Evolutionary conservation across 1,140 invertebrate species (phyloP).

Genomic region (Globodera rostochiensis): DNA sequence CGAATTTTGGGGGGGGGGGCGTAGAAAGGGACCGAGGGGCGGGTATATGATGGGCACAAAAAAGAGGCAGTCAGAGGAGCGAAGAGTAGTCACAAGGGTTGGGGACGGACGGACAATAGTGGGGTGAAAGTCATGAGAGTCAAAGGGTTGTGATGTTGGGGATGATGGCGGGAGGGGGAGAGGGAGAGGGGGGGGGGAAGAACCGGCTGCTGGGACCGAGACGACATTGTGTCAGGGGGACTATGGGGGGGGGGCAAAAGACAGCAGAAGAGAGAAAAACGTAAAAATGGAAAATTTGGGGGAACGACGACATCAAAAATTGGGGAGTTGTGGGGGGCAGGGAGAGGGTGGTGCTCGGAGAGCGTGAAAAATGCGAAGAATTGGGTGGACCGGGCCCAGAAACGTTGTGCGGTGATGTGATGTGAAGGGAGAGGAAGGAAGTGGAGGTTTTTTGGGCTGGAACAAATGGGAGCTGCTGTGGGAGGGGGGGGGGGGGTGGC

Average conservation of each 20-base stretch:
- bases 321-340: not conserved
- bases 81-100: not conserved
- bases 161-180: no score
- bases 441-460: no score
- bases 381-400: not conserved
- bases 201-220: not conserved
- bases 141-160: not conserved
- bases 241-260: not conserved
- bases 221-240: not conserved
- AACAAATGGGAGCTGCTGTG: not conserved
- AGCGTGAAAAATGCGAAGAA: conserved; percentile 1
- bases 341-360: not conserved
- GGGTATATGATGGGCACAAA: not conserved
- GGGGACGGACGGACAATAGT: not conserved
- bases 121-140: not conserved
- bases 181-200: not conserved
- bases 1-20: no score
- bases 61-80: not conserved
- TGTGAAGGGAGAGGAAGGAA: not conserved
- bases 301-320: not conserved
- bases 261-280: no score
- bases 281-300: no score
- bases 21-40: no score
- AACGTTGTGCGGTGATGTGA: not conserved
- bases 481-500: no score